These are phyloP conservation scores for Drosophila prostipennis DNA, from an alignment of 2,888 invertebrate genomes.

Conservation along the genomic window DNA sequence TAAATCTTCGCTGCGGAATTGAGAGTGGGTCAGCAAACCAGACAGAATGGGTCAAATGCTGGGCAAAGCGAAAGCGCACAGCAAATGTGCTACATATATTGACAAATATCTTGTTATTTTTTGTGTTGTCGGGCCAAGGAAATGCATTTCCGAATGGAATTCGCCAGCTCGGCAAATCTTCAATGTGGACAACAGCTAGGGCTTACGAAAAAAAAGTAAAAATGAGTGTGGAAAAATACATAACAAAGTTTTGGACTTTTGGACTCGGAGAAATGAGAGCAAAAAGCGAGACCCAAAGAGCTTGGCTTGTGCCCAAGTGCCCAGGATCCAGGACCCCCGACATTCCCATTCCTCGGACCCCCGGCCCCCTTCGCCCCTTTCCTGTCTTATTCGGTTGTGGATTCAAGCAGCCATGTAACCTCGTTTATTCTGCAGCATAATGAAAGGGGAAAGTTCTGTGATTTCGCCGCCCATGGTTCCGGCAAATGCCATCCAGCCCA, in stretches of 20 bases:
- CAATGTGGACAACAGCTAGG: slow-evolving; percentile 24
- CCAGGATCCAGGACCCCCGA: not conserved
- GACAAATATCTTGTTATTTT: slow-evolving; percentile 54
- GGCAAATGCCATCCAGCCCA: slow-evolving; percentile 60
- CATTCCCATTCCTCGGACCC: slow-evolving; percentile 10
- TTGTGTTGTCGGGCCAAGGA: slow-evolving; percentile 29
- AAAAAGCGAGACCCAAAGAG: slow-evolving; percentile 54
- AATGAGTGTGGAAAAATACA: slow-evolving; percentile 39
- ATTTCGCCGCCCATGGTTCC: slow-evolving; percentile 76
- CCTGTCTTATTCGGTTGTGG: slow-evolving; percentile 77
- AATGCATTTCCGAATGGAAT: slow-evolving; percentile 68
- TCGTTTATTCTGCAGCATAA: slow-evolving; percentile 75
- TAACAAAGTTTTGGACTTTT: slow-evolving; percentile 39
- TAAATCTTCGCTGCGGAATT: slow-evolving; percentile 30
- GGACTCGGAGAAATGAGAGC: slow-evolving; percentile 57
- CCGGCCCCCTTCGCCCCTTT: slow-evolving; percentile 28
- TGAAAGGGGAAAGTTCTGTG: slow-evolving; percentile 80
- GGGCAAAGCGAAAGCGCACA: slow-evolving; percentile 12
- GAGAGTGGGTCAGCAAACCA: slow-evolving; percentile 10
- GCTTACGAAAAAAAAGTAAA: slow-evolving; percentile 12
- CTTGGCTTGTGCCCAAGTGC: slow-evolving; percentile 48
- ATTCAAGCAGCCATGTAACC: slow-evolving; percentile 79
- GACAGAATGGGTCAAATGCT: slow-evolving; percentile 21
- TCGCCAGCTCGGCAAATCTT: slow-evolving; percentile 69
- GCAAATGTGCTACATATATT: slow-evolving; percentile 56